Base-by-base conservation (phyloP, 2,113 vertebrate genomes). In the Dicentrarchus labrax region DNA sequence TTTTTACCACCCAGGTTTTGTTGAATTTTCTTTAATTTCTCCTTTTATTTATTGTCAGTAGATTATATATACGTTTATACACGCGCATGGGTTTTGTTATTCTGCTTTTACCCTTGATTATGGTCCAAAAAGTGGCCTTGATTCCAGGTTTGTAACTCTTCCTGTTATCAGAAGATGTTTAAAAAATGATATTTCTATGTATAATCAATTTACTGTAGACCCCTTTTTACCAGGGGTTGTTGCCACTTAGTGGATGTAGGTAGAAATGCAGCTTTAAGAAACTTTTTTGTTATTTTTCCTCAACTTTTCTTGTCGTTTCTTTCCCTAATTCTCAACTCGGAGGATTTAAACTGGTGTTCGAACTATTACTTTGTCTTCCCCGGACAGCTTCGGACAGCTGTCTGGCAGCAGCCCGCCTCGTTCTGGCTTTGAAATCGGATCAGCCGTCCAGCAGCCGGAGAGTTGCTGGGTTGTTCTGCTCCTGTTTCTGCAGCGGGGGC, bases 351-450 rank as follows among this genome's bases (percentile, higher is more conserved):
- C 38, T 30, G 51, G 3, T 47, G 73, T 48, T 62, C 21, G 68
- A 68, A 22, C n/a, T 56, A 0, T 17, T 22, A 24, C 47, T 64
- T 45, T 75, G 61, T 50, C 50, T 64, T 16, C 30, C 54, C 57
- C n/a, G 2, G 84, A 78, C 54, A 10, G 30, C 61, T 67, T 47
- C 47, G 45, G 82, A 64, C 89, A 90, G 88, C 80, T 88, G 84
- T 85, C 84, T 78, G 83, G 72, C 80, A 82, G 80, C 39, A 8
- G 0, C 10, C 0, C 43, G 3, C 47, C 61, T 72, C 3, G 54
- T 65, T 80, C 75, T 73, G 69, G 72, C 66, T 72, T 36, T 67
- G 85, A 78, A 89, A 86, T 38, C 60, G 11, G 65, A 80, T 53
- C 69, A 6, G 54, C 51, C 43, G 11, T 78, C 76, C 84, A 83